These are phyloP conservation scores for Ephialtes manifestator DNA, from an alignment of 2,888 invertebrate species.

Conservation along the genomic window DNA sequence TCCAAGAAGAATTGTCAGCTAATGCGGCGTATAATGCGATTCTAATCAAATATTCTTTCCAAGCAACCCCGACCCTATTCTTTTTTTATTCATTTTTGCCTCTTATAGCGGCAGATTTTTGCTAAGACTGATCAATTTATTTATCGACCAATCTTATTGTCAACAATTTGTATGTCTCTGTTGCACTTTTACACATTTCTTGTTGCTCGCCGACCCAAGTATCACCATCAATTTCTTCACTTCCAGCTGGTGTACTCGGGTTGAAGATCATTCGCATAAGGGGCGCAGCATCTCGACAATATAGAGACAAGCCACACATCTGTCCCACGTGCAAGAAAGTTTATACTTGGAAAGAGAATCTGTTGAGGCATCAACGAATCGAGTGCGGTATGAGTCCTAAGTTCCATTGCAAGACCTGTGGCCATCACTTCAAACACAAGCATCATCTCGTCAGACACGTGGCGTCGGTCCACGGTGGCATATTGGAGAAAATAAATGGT, in stretches of 20 bases:
- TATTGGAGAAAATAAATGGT: constrained; percentile 23
- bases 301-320: constrained; percentile 63
- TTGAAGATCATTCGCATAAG: constrained; percentile 13
- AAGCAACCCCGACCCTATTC: not conserved
- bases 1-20: not conserved
- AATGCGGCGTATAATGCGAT: not conserved
- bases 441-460: constrained; percentile 85
- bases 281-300: constrained; percentile 63
- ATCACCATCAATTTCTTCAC: constrained; percentile 20
- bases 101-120: not conserved
- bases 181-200: not conserved
- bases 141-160: not conserved
- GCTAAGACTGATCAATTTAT: not conserved
- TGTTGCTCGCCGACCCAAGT: not conserved
- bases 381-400: constrained; percentile 82
- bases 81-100: not conserved
- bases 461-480: constrained; percentile 69
- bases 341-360: constrained; percentile 75
- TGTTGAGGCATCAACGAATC: constrained; percentile 78
- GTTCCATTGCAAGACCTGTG: constrained; percentile 82
- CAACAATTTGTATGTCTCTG: not conserved
- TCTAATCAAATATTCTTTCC: not conserved
- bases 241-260: constrained; percentile 29
- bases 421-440: constrained; percentile 85
- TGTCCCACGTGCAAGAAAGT: constrained; percentile 77